A percentile compares a stretch with the other conserved stretches of the same genome.
phyloP scores from a whole-genome alignment of 2,113 vertebrate species.

The Pavo muticus region DNA sequence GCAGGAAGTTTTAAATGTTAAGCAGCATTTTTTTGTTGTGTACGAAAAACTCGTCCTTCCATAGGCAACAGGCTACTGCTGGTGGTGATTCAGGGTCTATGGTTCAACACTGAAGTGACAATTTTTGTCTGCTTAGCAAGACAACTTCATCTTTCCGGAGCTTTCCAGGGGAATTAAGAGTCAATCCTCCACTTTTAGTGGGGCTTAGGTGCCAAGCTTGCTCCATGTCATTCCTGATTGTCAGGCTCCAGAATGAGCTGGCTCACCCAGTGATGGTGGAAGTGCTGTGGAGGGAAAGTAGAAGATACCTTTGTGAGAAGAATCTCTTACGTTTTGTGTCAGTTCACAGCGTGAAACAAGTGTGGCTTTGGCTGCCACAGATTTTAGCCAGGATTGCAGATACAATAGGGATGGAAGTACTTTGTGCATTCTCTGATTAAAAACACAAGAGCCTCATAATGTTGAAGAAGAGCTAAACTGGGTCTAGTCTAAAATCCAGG shows the following conservation, averaged over 20 bases:
- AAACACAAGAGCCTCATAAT: not conserved
- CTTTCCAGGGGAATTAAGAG: not conserved
- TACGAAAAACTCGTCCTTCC: not conserved
- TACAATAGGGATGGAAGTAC: not conserved
- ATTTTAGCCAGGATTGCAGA: not conserved
- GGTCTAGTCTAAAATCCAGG: not conserved
- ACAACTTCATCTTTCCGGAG: not conserved
- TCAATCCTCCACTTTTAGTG: not conserved
- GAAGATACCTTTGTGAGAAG: not conserved
- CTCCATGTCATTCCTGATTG: not conserved
- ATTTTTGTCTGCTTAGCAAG: not conserved
- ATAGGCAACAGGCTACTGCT: not conserved
- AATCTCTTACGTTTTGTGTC: not conserved
- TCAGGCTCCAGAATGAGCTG: not conserved
- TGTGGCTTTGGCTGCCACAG: not conserved
- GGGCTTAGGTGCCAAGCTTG: not conserved
- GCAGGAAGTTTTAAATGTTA: not conserved
- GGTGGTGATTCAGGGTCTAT: not conserved
- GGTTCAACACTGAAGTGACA: not conserved
- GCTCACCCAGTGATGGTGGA: rapidly evolving
- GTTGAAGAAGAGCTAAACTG: not conserved
- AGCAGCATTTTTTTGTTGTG: not conserved
- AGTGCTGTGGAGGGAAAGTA: not conserved
- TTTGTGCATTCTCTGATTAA: not conserved
- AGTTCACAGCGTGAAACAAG: not conserved